Base-by-base conservation (phyloP, 1,140 invertebrate genomes). In the Apis florea region DNA sequence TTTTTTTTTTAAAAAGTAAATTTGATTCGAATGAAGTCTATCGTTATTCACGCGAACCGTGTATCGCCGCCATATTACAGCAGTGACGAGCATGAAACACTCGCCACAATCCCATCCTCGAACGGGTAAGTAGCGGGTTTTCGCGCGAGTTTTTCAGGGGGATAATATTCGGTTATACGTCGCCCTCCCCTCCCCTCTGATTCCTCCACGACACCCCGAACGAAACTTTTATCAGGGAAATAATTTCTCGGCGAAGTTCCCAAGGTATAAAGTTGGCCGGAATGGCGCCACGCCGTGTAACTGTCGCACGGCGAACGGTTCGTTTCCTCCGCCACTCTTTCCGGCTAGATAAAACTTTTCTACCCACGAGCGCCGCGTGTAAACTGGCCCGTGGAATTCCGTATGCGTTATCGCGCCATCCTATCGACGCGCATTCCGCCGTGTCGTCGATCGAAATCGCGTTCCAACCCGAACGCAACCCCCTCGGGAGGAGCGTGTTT, bases 201-300 rank as follows among this genome's bases (percentile, higher is more conserved):
- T 85, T 85, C 73, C 85, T 5, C 31, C 2, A 31, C 71, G 85
- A 78, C 83, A 80, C 73, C 77, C 66, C 15, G 47, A 49, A 54
- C 72, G 63, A 86, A 87, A 87, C 80, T 88, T 88, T 88, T 88
- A 88, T 88, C 85, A 83, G 83, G 68, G 80, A 88, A 88, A 88
- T 88, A 88, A 88, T 88, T 87, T 87, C 61, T 77, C 72, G 66
- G 73, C 56, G 83, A 88, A 79, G 87, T 88, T 56, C 59, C 61
- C 64, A 68, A 63, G 47, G 64, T 67, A 49, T 47, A 69, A 88
- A 88, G 86, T 88, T 88, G 26, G 58, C 70, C 31, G 69, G 49
- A 26, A 40, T 54, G 67, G 69, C 51, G 72, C 63, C 24, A 31
- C 4, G 13, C 77, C 70, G 83, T 64, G 80, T 75, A 85, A 79